These are phyloP conservation scores for Nothura maculosa DNA, from an alignment of 2,797 vertebrate species.

Conservation along the genomic window DNA sequence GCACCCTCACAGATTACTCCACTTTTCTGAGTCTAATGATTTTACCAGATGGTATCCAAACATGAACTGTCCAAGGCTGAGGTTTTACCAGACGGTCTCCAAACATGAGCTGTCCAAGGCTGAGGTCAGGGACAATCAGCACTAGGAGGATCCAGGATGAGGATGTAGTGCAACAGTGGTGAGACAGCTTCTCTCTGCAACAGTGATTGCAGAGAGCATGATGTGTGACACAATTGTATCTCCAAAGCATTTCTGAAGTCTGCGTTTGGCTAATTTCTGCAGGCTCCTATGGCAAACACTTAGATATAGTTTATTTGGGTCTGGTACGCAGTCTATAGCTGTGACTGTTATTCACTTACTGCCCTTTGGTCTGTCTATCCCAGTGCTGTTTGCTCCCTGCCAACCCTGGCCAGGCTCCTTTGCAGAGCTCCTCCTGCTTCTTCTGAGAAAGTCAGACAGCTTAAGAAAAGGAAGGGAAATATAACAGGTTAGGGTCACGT, in stretches of 20 bases:
- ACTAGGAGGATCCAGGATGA: neutral
- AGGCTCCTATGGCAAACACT: neutral
- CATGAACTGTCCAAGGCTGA: neutral
- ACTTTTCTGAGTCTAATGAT: neutral
- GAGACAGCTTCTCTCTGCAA: neutral
- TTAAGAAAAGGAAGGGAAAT: neutral
- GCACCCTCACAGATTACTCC: neutral
- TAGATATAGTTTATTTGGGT: neutral
- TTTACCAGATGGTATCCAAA: neutral
- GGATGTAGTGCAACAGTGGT: accelerated
- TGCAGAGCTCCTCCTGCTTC: neutral
- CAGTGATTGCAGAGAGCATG: neutral
- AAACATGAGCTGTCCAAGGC: too few relatives aligned
- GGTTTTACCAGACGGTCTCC: too few relatives aligned
- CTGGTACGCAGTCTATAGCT: neutral
- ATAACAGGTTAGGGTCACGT: neutral
- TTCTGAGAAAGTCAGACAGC: neutral
- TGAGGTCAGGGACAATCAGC: neutral
- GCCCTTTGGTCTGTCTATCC: accelerated
- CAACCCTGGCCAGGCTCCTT: neutral
- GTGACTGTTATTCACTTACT: neutral
- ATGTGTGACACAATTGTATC: neutral
- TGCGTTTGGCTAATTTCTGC: neutral
- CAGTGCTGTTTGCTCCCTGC: accelerated
- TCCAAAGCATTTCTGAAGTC: neutral